Evolutionary conservation across 30 jellyfish, hydroid and myxozoan genomes (phyloP), one percentile per base, ranked within the genome.

Genomic region (Mastigias papua): DNA sequence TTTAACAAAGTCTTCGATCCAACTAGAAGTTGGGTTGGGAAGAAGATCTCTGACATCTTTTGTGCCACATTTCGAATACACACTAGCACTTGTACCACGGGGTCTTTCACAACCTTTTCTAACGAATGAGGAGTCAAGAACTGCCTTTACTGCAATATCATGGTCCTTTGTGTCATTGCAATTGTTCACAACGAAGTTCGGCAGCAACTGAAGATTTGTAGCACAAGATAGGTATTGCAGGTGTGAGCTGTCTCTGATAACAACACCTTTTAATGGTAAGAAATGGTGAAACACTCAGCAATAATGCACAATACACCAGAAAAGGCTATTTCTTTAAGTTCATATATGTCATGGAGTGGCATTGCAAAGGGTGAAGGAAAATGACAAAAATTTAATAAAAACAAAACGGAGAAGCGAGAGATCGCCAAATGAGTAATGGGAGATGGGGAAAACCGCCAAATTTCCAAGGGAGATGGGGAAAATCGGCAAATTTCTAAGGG

Each of bases 21-120:
- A 88, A 21, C 76, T 87, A 23, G 62, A 42, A 33, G 46, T 69
- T 35, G 97, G 30, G 26, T 88, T 61, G 2, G 97, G 97, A 3
- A 88, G 86, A 46, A 88, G 54, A 60, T 88, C 97, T 30, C 67
- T 72, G 54, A 73, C 89, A 26, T 70, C 92, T 6, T 72, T 37
- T 13, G 71, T 69, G 21, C 97, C 92, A 27, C 97, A 88, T 58
- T 80, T 90, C n/a, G 74, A 35, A 62, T 88, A 88, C 13, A 72
- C 72, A 60, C 82, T 79, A 2, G 13, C 28, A 34, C 65, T 46
- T 42, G 61, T 30, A 22, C 76, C 91, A 70, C 62, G 89, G 27
- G 87, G 69, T 69, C 97, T 79, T 66, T 88, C 97, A 78, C 97
- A 88, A 23, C 97, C 97, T 37, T 88, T 88, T 34, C 82, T 49